Percentiles rank a stretch among this genome's conserved stretches.
These are phyloP conservation scores for Bombus cullumanus DNA, from an alignment of 1,140 invertebrate species.

Conservation along the genomic window DNA sequence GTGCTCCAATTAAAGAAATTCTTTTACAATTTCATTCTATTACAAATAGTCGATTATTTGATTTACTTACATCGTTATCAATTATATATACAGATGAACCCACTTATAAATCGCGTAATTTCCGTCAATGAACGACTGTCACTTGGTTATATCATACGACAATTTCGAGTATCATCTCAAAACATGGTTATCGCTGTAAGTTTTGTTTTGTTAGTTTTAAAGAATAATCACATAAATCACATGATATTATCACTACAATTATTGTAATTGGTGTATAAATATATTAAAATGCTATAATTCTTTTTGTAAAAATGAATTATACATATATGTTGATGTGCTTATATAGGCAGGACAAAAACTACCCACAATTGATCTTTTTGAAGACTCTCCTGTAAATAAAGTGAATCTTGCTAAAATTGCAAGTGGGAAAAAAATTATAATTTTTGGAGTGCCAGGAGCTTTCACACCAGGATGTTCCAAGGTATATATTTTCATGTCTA, in stretches of 20 bases:
- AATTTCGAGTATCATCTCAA: slow-evolving; percentile 70
- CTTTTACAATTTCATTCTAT: not conserved
- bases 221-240: not conserved
- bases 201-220: slow-evolving; percentile 23
- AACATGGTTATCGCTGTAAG: slow-evolving; percentile 81
- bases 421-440: slow-evolving; percentile 91
- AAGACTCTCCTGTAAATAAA: slow-evolving; percentile 92
- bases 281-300: too few species aligned
- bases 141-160: slow-evolving; percentile 62
- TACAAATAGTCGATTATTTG: slow-evolving; percentile 4
- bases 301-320: too few species aligned
- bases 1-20: not conserved
- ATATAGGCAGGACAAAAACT: slow-evolving; percentile 92
- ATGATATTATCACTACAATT: not conserved
- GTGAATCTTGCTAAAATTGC: slow-evolving; percentile 90
- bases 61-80: not conserved
- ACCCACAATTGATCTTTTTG: slow-evolving; percentile 91
- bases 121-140: slow-evolving; percentile 45
- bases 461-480: slow-evolving; percentile 98
- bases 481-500: slow-evolving; percentile 78
- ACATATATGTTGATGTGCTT: slow-evolving; percentile 4
- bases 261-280: too few species aligned
- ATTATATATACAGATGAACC: slow-evolving; percentile 58
- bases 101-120: slow-evolving; percentile 61
- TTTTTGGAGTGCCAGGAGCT: slow-evolving; percentile 96